Conservation (phyloP, 1,140 invertebrate genomes). For the Orchestia grillus region DNA sequence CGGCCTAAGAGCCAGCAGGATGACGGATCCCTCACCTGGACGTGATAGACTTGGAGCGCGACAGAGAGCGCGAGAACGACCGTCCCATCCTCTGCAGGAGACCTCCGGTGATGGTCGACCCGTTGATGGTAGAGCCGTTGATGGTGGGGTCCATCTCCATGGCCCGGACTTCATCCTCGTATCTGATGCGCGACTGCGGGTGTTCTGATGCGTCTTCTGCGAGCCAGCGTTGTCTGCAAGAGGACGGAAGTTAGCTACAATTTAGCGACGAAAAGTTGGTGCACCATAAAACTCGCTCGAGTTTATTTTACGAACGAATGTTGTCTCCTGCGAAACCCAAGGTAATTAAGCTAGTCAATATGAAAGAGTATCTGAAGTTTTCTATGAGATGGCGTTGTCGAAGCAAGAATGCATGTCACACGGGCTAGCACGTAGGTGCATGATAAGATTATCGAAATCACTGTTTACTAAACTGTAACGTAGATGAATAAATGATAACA, state of each 20-base stretch:
- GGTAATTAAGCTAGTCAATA: too few species aligned
- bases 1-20: background rate
- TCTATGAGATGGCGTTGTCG: too few species aligned
- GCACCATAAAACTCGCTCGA: too few species aligned
- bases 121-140: slow-evolving; percentile 55
- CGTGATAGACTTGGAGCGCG: background rate
- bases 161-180: slow-evolving; percentile 64
- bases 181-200: slow-evolving; percentile 63
- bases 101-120: slow-evolving; percentile 58
- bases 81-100: slow-evolving; percentile 63
- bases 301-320: too few species aligned
- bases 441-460: too few species aligned
- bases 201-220: slow-evolving; percentile 62
- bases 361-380: too few species aligned
- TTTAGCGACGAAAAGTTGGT: too few species aligned
- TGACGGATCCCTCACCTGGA: background rate
- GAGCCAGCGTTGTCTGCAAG: slow-evolving; percentile 62
- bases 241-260: background rate
- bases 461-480: too few species aligned
- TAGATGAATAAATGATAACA: too few species aligned
- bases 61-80: slow-evolving; percentile 64
- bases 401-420: too few species aligned
- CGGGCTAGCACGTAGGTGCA: too few species aligned
- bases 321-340: too few species aligned
- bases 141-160: slow-evolving; percentile 56